A percentile compares a stretch with the other conserved stretches of the same genome.
These are phyloP conservation scores for Neolamprologus caudopunctatus DNA, from an alignment of 2,113 vertebrate species.

Conservation along the genomic window DNA sequence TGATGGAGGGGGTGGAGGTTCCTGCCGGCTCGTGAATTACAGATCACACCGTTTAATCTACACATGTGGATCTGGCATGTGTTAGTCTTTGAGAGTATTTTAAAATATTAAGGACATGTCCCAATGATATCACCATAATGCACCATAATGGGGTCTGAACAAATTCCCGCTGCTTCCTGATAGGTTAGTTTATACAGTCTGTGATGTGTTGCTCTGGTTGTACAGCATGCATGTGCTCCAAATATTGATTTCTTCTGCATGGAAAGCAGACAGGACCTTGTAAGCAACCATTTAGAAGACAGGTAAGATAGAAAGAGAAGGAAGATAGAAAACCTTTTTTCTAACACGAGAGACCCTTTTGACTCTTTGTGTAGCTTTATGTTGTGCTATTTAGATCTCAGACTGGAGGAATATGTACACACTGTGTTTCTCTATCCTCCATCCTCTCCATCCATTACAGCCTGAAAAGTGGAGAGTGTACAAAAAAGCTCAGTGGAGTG, in stretches of 20 bases:
- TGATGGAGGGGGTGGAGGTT: background rate
- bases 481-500: background rate
- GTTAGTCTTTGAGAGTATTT: background rate
- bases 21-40: background rate
- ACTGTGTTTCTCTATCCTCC: background rate
- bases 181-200: background rate
- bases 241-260: conserved; percentile 14
- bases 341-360: background rate
- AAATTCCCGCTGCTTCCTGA: background rate
- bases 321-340: background rate
- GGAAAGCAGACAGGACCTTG: conserved; percentile 1
- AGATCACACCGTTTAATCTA: background rate
- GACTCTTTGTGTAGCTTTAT: background rate
- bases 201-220: background rate
- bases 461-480: background rate
- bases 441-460: background rate
- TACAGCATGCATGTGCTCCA: background rate
- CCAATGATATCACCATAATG: background rate
- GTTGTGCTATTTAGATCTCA: background rate
- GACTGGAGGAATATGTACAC: background rate
- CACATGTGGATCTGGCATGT: background rate
- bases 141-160: background rate
- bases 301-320: background rate
- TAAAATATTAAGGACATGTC: background rate
- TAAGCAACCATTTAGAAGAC: background rate